These are phyloP conservation scores for Pseudochromis fuscus DNA, from an alignment of 2,797 vertebrate genomes.

Conservation along the genomic window DNA sequence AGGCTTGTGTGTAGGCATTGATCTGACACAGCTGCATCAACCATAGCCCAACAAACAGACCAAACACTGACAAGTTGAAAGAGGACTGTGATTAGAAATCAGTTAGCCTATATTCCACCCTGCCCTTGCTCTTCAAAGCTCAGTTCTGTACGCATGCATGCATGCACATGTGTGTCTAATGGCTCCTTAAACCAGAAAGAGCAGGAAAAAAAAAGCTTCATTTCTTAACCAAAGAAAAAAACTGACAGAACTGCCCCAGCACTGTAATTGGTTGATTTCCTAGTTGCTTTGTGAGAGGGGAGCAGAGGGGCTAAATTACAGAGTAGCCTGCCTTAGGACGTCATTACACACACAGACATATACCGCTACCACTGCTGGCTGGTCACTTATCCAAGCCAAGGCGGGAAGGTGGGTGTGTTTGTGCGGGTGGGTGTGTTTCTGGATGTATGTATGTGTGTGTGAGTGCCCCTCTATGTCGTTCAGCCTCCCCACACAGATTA, in stretches of 20 bases:
- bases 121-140: conserved; percentile 60
- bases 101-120: conserved; percentile 61
- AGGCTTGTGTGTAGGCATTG: conserved; percentile 18
- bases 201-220: conserved; percentile 44
- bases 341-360: conserved; percentile 78
- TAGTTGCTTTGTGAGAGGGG: conserved; percentile 70
- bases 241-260: conserved; percentile 71
- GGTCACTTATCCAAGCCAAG: conserved; percentile 69
- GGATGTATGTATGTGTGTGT: conserved; percentile 20
- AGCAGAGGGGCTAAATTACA: conserved; percentile 83
- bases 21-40: conserved; percentile 66
- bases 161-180: conserved; percentile 5
- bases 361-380: conserved; percentile 69
- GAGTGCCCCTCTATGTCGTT: conserved; percentile 36
- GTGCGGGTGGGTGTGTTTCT: conserved; percentile 66
- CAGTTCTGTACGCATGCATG: conserved; percentile 4
- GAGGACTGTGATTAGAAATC: conserved; percentile 73
- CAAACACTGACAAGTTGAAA: conserved; percentile 67
- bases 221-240: conserved; percentile 66
- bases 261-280: conserved; percentile 82
- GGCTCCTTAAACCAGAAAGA: conserved; percentile 53
- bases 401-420: conserved; percentile 72
- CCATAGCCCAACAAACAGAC: conserved; percentile 60
- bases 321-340: conserved; percentile 73
- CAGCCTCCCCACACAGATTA: conserved; percentile 70